Evolutionary conservation across 2,797 vertebrate species (phyloP), one percentile per base, ranked within the genome.

Genomic region (Myotis daubentonii): DNA sequence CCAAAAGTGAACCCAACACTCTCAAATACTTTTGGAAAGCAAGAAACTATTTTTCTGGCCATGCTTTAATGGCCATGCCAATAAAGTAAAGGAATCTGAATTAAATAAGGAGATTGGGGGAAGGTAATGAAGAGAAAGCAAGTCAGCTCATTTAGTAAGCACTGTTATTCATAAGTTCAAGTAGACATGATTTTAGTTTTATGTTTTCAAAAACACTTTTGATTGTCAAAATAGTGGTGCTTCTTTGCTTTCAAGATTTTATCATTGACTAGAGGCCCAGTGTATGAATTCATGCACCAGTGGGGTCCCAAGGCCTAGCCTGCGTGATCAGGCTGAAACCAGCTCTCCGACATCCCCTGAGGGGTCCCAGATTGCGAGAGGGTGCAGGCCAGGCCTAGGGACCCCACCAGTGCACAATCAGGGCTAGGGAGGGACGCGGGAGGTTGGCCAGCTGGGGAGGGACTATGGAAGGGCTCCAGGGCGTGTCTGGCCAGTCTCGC

Each of bases 1-100:
- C 81, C 92, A 91, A 95, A 97, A 96, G 97, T 92, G 94, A 53
- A 93, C 95, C 95, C 44, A 96, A 85, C 72, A 83, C 41, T 68
- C 62, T 92, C 44, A 76, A 80, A 86, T 88, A 75, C 55, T 96
- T 93, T 82, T 57, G 76, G 66, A 92, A 95, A 89, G 44, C 75
- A 84, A 70, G 82, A 70, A 71, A 55, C 25, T 66, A 23, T 65
- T 87, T 60, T 93, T 75, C 76, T 33, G 28, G 51, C 66, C 80
- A 19, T 90, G 70, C 68, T 82, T 91, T 95, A 94, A 93, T 88
- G 57, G 5, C 3, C 4, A 65, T 53, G 90, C 53, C 38, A 92
- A 78, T 89, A 95, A 95, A 76, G 23, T 78, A 68, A 87, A 95
- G n/a, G 47, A 89, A 94, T 93, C 23, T 93, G 79, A 95, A 79